Percentiles rank a stretch among this genome's conserved stretches.
phyloP scores from a whole-genome alignment of 1,140 invertebrate genomes.

The Drosophila pectinifera region DNA sequence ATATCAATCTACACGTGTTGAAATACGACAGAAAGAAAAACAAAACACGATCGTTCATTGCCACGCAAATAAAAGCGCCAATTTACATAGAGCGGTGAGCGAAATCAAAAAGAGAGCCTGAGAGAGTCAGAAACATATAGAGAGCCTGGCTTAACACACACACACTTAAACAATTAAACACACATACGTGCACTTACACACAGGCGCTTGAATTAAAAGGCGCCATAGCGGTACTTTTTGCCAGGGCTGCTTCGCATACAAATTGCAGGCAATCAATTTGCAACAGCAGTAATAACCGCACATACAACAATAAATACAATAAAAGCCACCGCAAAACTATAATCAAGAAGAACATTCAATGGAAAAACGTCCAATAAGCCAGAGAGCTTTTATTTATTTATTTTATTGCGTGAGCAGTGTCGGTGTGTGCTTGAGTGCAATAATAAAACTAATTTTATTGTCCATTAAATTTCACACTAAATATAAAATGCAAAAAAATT shows the following conservation, averaged over 20 bases:
- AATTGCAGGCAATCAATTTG: slow-evolving; percentile 78
- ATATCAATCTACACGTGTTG: slow-evolving; percentile 55
- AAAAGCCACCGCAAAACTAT: slow-evolving; percentile 32
- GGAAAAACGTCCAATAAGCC: slow-evolving; percentile 48
- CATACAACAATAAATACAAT: slow-evolving; percentile 34
- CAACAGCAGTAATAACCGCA: slow-evolving; percentile 33
- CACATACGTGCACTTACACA: not conserved
- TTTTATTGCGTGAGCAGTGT: slow-evolving; percentile 24
- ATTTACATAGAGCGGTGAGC: slow-evolving; percentile 42
- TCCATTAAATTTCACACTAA: slow-evolving; percentile 47
- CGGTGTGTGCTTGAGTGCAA: slow-evolving; percentile 12
- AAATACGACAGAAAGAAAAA: slow-evolving; percentile 14
- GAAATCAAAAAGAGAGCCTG: slow-evolving; percentile 6
- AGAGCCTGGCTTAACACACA: slow-evolving; percentile 13
- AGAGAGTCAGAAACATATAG: not conserved
- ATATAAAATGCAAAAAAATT: slow-evolving; percentile 32
- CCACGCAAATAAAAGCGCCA: slow-evolving; percentile 53
- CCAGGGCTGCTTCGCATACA: slow-evolving; percentile 57
- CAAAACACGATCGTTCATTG: slow-evolving; percentile 63
- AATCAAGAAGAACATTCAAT: slow-evolving; percentile 38
- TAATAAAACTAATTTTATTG: slow-evolving; percentile 44
- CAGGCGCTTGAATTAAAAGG: slow-evolving; percentile 61
- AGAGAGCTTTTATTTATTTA: slow-evolving; percentile 60
- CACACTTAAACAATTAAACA: slow-evolving; percentile 7
- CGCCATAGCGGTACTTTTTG: slow-evolving; percentile 67